Conservation (phyloP, 2,888 invertebrate species). For the Melolontha melolontha region DNA sequence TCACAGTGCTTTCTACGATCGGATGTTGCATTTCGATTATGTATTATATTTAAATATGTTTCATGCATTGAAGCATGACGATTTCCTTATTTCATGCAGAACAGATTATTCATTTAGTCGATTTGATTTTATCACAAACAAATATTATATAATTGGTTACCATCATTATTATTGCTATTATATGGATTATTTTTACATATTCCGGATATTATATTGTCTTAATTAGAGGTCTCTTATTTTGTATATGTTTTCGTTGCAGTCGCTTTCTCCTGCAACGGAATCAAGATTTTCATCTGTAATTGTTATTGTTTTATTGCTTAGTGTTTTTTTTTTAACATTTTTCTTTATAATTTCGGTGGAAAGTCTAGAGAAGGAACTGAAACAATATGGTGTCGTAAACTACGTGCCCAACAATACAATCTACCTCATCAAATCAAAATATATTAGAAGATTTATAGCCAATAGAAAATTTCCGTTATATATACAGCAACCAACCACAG, state of each 20-base stretch:
- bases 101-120: slow-evolving; percentile 49
- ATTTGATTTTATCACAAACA: slow-evolving; percentile 40
- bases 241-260: slow-evolving; percentile 30
- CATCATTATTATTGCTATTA: slow-evolving; percentile 45
- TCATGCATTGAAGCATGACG: slow-evolving; percentile 44
- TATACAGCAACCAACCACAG: slow-evolving; percentile 61
- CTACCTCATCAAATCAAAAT: slow-evolving; percentile 67
- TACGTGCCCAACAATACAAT: slow-evolving; percentile 62
- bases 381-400: slow-evolving; percentile 63
- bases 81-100: slow-evolving; percentile 27
- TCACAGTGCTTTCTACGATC: slow-evolving; percentile 49
- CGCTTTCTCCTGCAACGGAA: slow-evolving; percentile 28
- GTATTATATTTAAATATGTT: slow-evolving; percentile 42
- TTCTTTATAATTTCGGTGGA: slow-evolving; percentile 54
- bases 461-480: slow-evolving; percentile 63
- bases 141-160: slow-evolving; percentile 37
- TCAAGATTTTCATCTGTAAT: slow-evolving; percentile 38
- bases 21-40: slow-evolving; percentile 31
- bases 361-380: slow-evolving; percentile 60
- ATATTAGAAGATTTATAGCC: slow-evolving; percentile 61
- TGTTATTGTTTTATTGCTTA: slow-evolving; percentile 39
- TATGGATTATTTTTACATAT: slow-evolving; percentile 39
- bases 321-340: slow-evolving; percentile 45
- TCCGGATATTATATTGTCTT: slow-evolving; percentile 37
- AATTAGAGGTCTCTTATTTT: slow-evolving; percentile 30